These are phyloP conservation scores for Scrobipalpa costella DNA, from an alignment of 2,888 invertebrate genomes.

Conservation along the genomic window DNA sequence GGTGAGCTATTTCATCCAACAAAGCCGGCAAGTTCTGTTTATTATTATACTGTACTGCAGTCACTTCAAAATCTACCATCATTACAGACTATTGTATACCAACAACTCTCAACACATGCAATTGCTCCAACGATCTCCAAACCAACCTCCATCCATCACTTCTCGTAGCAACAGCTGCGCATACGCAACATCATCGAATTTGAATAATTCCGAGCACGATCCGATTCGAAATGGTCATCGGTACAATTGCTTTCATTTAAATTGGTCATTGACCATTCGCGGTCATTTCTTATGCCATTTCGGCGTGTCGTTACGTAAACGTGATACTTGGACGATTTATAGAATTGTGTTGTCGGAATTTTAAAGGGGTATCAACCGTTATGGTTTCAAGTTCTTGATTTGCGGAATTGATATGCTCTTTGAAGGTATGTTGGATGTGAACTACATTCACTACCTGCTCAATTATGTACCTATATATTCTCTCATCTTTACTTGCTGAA, in stretches of 20 bases:
- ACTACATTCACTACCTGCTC: too few relatives aligned
- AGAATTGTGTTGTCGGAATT: neutral
- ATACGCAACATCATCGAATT: slow-evolving; percentile 37
- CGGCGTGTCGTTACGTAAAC: slow-evolving; percentile 17
- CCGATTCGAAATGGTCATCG: slow-evolving; percentile 45
- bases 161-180: slow-evolving; percentile 12
- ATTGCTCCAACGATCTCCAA: neutral
- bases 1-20: too few relatives aligned
- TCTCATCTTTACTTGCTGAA: too few relatives aligned
- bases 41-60: too few relatives aligned
- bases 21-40: too few relatives aligned
- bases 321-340: slow-evolving; percentile 13
- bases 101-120: slow-evolving; percentile 1
- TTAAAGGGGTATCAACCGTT: slow-evolving; percentile 1
- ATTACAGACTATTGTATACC: neutral
- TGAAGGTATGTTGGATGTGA: too few relatives aligned
- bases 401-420: too few relatives aligned
- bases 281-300: slow-evolving; percentile 25
- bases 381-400: too few relatives aligned
- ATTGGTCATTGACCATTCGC: slow-evolving; percentile 40
- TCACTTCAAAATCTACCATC: neutral
- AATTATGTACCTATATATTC: too few relatives aligned
- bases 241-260: slow-evolving; percentile 50
- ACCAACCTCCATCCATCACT: slow-evolving; percentile 14
- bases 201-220: slow-evolving; percentile 46